A percentile compares a stretch with the other conserved stretches of the same genome.
Conservation (phyloP, 2,888 invertebrate species). For the Incurvaria masculella region DNA sequence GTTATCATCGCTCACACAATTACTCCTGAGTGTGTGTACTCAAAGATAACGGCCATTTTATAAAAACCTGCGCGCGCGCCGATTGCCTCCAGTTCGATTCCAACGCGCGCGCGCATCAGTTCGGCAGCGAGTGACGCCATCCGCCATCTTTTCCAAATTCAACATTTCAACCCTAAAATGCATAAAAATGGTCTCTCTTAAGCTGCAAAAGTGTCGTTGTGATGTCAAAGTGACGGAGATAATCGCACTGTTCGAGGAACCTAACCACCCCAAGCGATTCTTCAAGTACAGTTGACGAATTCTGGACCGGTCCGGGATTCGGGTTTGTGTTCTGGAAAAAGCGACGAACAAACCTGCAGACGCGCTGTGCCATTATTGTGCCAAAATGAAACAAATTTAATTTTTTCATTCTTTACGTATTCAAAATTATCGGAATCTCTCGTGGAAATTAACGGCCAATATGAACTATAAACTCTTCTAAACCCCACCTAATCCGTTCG, state of each 20-base stretch:
- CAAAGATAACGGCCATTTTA: neutral
- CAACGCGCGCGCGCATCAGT: neutral
- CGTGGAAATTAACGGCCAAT: too few relatives aligned
- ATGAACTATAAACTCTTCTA: too few relatives aligned
- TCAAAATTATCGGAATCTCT: too few relatives aligned
- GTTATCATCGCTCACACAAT: neutral
- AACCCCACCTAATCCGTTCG: neutral
- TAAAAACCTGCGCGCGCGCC: neutral
- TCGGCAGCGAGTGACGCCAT: neutral
- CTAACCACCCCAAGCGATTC: slow-evolving; percentile 47
- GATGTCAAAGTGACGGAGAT: slow-evolving; percentile 38
- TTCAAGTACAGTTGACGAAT: slow-evolving; percentile 52
- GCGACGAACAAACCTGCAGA: slow-evolving; percentile 19
- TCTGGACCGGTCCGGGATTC: slow-evolving; percentile 27
- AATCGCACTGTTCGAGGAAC: slow-evolving; percentile 41
- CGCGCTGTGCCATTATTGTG: neutral
- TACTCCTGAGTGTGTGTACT: neutral
- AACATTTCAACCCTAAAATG: slow-evolving; percentile 29
- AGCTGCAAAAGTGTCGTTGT: slow-evolving; percentile 35
- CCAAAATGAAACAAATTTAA: slow-evolving; percentile 2
- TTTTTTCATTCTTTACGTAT: too few relatives aligned
- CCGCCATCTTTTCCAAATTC: neutral
- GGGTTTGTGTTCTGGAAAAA: slow-evolving; percentile 9
- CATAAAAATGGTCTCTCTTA: slow-evolving; percentile 47
- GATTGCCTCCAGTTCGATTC: neutral